Evolutionary conservation across 2,797 vertebrate species (phyloP), one percentile per base, ranked within the genome.

Genomic region (Pitangus sulphuratus): DNA sequence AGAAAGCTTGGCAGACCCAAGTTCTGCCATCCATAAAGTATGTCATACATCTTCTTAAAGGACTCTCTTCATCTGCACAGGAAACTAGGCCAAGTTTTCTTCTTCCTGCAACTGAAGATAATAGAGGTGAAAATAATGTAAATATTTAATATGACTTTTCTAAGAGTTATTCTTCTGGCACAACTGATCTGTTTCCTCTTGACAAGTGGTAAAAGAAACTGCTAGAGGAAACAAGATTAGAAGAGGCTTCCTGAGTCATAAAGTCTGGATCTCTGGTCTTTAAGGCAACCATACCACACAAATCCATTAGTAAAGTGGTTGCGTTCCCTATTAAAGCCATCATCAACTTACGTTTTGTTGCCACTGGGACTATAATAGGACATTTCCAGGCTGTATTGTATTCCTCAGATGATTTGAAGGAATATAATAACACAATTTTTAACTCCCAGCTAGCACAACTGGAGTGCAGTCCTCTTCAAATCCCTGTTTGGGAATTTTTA

Each of bases 81-180:
- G 56, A 69, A 95, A 96, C 51, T 90, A 92, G 89, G 82, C 89
- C 87, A 96, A 33, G 47, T 88, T 75, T 95, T 81, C 72, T 64
- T 65, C 56, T 89, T 81, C 53, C 51, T 87, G 50, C 57, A 76
- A 33, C 35, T 65, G 57, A 78, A 79, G 80, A 28, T 85, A 92
- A 74, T 78, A 17, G n/a, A 87, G 91, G 62, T 89, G 50, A 89
- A 62, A 28, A 51, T 94, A 78, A 85, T 53, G 65, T 85, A 92
- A 95, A 94, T 88, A 85, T 84, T 90, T 85, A 60, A 70, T 53
- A 71, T 47, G 7, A 76, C 44, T 76, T 95, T 95, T 84, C 40
- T 78, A 53, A 70, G 54, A 22, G 11, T 87, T 77, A 47, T 35
- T 89, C 17, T 84, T 94, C 37, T 81, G 71, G 56, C 61, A 66